Conservation (phyloP, 2,888 invertebrate genomes). For the Sylvicola fuscatus region DNA sequence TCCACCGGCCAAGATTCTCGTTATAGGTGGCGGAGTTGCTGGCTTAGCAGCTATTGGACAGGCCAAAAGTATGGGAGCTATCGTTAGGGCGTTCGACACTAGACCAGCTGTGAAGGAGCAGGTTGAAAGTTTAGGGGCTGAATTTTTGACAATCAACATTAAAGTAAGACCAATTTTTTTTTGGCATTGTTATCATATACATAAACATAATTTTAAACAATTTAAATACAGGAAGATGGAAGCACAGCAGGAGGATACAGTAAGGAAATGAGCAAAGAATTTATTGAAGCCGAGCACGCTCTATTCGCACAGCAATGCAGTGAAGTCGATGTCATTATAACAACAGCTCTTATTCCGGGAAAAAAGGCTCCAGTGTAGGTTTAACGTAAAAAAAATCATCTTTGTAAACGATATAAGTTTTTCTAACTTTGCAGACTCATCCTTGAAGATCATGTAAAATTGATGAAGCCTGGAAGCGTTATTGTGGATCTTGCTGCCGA, state of each 20-base stretch:
- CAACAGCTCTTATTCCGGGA: slow-evolving; percentile 79
- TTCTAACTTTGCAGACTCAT: slow-evolving; percentile 8
- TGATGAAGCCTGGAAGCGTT: slow-evolving; percentile 76
- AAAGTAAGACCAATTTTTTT: slow-evolving; percentile 40
- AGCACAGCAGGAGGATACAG: slow-evolving; percentile 57
- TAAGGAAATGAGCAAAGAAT: slow-evolving; percentile 71
- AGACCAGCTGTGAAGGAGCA: slow-evolving; percentile 64
- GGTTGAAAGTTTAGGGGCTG: slow-evolving; percentile 72
- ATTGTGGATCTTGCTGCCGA: slow-evolving; percentile 79
- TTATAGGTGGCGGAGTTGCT: slow-evolving; percentile 80
- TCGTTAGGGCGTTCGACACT: slow-evolving; percentile 75
- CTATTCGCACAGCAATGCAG: slow-evolving; percentile 70
- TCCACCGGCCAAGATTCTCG: slow-evolving; percentile 70
- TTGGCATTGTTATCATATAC: too few relatives aligned
- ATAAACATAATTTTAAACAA: too few relatives aligned
- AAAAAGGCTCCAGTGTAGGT: slow-evolving; percentile 48
- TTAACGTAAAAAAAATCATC: neutral
- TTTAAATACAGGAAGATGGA: slow-evolving; percentile 39
- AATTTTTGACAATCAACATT: slow-evolving; percentile 61
- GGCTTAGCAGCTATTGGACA: slow-evolving; percentile 52
- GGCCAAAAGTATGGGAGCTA: slow-evolving; percentile 74
- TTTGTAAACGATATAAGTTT: too few relatives aligned
- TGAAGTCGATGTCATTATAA: slow-evolving; percentile 69
- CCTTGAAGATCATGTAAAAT: slow-evolving; percentile 11
- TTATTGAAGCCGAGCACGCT: slow-evolving; percentile 67